These are phyloP conservation scores for Nothobranchius kuhntae DNA, from an alignment of 2,113 vertebrate genomes.

Conservation along the genomic window DNA sequence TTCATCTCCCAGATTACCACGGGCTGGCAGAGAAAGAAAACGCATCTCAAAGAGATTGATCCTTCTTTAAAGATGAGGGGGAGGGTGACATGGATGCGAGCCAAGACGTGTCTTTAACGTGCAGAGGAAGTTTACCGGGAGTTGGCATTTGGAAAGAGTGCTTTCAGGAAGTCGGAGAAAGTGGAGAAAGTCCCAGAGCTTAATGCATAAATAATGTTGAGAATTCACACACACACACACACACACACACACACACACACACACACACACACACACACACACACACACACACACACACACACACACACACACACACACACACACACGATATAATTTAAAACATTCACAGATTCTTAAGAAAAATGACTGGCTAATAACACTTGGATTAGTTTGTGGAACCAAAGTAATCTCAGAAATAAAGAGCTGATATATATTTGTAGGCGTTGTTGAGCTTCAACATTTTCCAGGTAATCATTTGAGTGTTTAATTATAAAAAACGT, in stretches of 20 bases:
- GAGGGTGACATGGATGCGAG: constrained; percentile 8
- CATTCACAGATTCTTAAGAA: no score
- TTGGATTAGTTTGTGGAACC: no score
- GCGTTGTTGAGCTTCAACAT: constrained; percentile 24
- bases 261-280: no score
- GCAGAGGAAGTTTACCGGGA: constrained; percentile 24
- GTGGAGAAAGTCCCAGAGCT: not conserved
- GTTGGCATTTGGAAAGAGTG: constrained; percentile 17
- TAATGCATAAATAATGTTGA: constrained; percentile 7
- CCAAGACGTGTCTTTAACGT: constrained; percentile 5
- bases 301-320: no score
- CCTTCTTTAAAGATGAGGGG: constrained; percentile 15
- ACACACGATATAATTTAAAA: no score
- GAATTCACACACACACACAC: not conserved
- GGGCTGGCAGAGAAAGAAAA: constrained; percentile 39
- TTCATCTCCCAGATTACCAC: constrained; percentile 37
- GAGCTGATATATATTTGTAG: constrained; percentile 3
- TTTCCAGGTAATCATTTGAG: constrained; percentile 13
- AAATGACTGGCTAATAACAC: no score
- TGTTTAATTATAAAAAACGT: not conserved
- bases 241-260: no score
- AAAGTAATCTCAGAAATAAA: no score
- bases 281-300: no score
- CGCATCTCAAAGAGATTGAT: constrained; percentile 20
- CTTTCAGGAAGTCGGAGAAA: constrained; percentile 4